These are phyloP conservation scores for Pteronura brasiliensis DNA, from an alignment of 2,113 vertebrate genomes.

Conservation along the genomic window DNA sequence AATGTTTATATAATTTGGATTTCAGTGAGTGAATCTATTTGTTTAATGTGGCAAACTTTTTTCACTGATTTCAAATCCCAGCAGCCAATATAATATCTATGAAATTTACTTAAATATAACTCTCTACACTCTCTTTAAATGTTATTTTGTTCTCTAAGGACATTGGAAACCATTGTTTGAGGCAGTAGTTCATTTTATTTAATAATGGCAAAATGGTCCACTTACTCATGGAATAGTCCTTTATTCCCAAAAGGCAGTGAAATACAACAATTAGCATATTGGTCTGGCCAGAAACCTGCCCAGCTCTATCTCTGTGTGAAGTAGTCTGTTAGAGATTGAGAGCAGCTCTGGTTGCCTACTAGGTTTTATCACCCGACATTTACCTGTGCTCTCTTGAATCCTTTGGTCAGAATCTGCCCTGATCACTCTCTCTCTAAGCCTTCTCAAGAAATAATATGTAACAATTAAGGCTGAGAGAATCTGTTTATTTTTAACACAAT, in stretches of 20 bases:
- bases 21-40: neutral
- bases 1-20: neutral
- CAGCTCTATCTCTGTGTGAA: neutral
- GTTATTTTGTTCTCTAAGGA: neutral
- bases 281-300: neutral
- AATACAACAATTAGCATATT: neutral
- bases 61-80: neutral
- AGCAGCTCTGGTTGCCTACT: fast-evolving
- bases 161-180: neutral
- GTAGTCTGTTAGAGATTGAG: neutral
- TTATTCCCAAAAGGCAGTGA: neutral
- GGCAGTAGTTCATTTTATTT: neutral
- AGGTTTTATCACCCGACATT: neutral
- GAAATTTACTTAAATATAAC: neutral
- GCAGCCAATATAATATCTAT: neutral
- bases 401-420: neutral
- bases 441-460: neutral
- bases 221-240: neutral
- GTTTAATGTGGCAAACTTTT: neutral
- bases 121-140: neutral
- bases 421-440: neutral
- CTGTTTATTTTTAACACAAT: neutral
- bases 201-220: neutral
- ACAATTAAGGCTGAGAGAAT: neutral
- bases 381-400: neutral